phyloP scores from a whole-genome alignment of 2,113 vertebrate genomes.

The Monopterus albus region DNA sequence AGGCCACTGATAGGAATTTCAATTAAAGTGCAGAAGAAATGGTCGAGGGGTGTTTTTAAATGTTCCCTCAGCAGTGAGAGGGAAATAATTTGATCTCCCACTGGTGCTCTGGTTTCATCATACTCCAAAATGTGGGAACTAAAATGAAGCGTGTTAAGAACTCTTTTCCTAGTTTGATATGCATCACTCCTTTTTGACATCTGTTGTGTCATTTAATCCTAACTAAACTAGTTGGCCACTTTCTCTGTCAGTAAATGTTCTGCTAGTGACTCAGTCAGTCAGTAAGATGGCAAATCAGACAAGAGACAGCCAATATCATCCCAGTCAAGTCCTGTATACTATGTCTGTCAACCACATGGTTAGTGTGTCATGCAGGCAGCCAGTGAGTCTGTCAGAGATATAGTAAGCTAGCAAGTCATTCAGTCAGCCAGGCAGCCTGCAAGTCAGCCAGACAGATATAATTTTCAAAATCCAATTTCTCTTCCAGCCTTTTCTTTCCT shows the following conservation, averaged over 20 bases:
- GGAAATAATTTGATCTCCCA: not conserved
- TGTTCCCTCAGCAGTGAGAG: constrained; percentile 14
- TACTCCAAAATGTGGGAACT: not conserved
- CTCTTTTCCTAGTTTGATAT: not conserved
- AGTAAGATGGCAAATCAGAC: not conserved
- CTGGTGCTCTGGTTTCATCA: constrained; percentile 1
- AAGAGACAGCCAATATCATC: not conserved
- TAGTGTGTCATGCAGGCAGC: not conserved
- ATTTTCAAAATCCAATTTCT: constrained; percentile 44
- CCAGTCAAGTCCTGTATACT: not conserved
- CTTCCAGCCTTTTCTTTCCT: constrained; percentile 11
- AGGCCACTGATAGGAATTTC: constrained; percentile 38
- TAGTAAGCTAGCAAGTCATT: not conserved
- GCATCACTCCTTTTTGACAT: not conserved
- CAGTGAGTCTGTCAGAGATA: constrained; percentile 1
- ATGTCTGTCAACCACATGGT: not conserved
- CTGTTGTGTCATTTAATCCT: not conserved
- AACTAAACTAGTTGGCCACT: not conserved
- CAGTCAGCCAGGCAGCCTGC: not conserved
- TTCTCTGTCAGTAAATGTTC: no score
- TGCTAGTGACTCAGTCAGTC: constrained; percentile 1
- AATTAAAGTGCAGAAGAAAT: constrained; percentile 48
- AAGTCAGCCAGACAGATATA: not conserved
- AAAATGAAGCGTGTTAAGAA: not conserved
- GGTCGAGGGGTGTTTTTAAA: constrained; percentile 12